A percentile compares a stretch with the other conserved stretches of the same genome.
Evolutionary conservation across 2,888 invertebrate species (phyloP).

Genomic region (Athripsodes cinereus): DNA sequence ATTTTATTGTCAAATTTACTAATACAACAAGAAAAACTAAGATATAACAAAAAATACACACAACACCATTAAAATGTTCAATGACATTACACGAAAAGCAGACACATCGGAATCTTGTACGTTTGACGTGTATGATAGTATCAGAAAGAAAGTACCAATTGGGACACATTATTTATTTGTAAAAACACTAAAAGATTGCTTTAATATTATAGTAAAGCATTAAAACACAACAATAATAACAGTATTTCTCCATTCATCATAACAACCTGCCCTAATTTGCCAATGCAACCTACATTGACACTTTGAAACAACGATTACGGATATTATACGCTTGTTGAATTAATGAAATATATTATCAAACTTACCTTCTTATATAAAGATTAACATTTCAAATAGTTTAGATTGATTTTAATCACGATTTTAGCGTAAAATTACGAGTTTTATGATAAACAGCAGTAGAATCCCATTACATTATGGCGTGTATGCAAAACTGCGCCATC

Average conservation of each 20-base stretch:
- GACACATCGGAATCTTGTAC: slow-evolving; percentile 2
- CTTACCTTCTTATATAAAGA: slow-evolving; percentile 17
- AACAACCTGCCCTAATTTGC: slow-evolving; percentile 23
- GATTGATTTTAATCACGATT: slow-evolving; percentile 11
- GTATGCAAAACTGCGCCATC: slow-evolving; percentile 24
- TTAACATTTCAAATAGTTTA: slow-evolving; percentile 15
- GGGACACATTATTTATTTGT: too few relatives aligned
- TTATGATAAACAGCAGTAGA: slow-evolving; percentile 20
- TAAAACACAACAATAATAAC: slow-evolving; percentile 12
- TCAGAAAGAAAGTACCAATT: too few relatives aligned
- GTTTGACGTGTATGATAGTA: too few relatives aligned
- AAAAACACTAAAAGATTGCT: background rate
- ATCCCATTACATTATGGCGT: slow-evolving; percentile 25
- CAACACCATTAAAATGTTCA: slow-evolving; percentile 13
- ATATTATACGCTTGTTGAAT: background rate
- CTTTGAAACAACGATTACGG: slow-evolving; percentile 14
- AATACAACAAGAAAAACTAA: too few relatives aligned
- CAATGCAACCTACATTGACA: slow-evolving; percentile 24
- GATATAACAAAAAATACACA: slow-evolving; percentile 1
- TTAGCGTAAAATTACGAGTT: slow-evolving; percentile 17
- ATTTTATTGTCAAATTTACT: too few relatives aligned
- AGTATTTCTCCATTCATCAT: slow-evolving; percentile 21
- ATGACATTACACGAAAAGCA: slow-evolving; percentile 4
- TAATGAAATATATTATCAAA: slow-evolving; percentile 7
- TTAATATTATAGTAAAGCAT: background rate